phyloP scores from a whole-genome alignment of 2,113 vertebrate genomes.

The Dinomys branickii region DNA sequence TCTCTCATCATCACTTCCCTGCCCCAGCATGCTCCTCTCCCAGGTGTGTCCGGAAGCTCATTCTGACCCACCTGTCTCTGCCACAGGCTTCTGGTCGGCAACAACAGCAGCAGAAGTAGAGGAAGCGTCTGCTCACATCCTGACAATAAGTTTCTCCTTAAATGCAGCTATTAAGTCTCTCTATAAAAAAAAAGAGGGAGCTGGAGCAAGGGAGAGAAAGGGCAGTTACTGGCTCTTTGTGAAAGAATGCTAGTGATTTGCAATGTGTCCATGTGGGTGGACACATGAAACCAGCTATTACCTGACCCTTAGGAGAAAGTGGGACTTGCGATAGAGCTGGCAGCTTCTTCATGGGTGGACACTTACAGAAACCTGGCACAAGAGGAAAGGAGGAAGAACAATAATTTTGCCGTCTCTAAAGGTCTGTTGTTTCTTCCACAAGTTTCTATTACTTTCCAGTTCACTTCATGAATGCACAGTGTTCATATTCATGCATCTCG shows the following conservation, averaged over 20 bases:
- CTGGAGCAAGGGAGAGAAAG: slow-evolving; percentile 12
- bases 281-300: slow-evolving; percentile 15
- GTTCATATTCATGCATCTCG: slow-evolving; percentile 23
- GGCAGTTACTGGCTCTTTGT: not conserved
- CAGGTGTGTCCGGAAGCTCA: slow-evolving; percentile 48
- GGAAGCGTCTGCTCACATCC: slow-evolving; percentile 25
- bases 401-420: not conserved
- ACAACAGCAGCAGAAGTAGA: not conserved
- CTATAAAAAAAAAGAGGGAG: not conserved
- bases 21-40: slow-evolving; percentile 31
- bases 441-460: not conserved
- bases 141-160: slow-evolving; percentile 53
- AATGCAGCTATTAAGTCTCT: not conserved
- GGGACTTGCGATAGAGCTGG: not conserved
- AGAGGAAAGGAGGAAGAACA: not conserved
- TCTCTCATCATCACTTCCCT: slow-evolving; percentile 55
- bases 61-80: not conserved
- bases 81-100: slow-evolving; percentile 19
- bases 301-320: not conserved
- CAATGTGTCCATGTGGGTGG: not conserved
- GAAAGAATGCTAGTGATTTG: slow-evolving; percentile 14
- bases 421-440: not conserved
- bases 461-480: not conserved
- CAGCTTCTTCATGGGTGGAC: not conserved
- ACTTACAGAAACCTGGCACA: not conserved